A percentile compares a stretch with the other conserved stretches of the same genome.
Conservation (phyloP, 1,140 invertebrate species). For the Leptinotarsa defecta region DNA sequence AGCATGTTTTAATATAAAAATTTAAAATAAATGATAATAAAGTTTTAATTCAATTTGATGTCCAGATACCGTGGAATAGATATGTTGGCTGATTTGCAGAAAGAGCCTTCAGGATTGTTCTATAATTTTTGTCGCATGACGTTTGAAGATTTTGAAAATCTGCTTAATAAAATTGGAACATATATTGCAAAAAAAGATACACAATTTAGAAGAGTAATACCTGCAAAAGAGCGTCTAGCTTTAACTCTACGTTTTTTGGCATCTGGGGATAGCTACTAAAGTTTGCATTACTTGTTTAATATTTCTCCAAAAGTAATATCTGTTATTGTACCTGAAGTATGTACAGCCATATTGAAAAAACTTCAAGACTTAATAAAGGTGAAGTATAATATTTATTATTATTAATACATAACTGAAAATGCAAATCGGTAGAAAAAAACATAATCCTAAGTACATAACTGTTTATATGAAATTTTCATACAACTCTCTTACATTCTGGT, state of each 20-base stretch:
- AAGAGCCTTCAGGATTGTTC: constrained; percentile 42
- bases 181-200: constrained; percentile 44
- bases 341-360: constrained; percentile 6
- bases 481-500: neutral
- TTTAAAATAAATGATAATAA: constrained; percentile 30
- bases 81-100: constrained; percentile 34
- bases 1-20: constrained; percentile 30
- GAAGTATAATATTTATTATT: neutral
- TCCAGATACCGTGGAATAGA: constrained; percentile 24
- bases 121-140: constrained; percentile 3
- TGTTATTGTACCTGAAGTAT: constrained; percentile 30
- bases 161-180: constrained; percentile 31
- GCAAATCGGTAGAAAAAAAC: neutral
- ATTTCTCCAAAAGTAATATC: constrained; percentile 44
- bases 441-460: constrained; percentile 8
- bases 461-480: constrained; percentile 13
- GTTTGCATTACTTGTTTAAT: constrained; percentile 49
- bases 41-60: constrained; percentile 37
- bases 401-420: neutral
- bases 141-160: constrained; percentile 24
- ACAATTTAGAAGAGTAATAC: constrained; percentile 41
- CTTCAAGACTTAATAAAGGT: constrained; percentile 17
- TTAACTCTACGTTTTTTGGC: constrained; percentile 49
- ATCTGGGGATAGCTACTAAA: constrained; percentile 44
- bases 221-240: constrained; percentile 40